Base-by-base conservation (phyloP, 1,140 invertebrate species). In the Hermetia illucens region DNA sequence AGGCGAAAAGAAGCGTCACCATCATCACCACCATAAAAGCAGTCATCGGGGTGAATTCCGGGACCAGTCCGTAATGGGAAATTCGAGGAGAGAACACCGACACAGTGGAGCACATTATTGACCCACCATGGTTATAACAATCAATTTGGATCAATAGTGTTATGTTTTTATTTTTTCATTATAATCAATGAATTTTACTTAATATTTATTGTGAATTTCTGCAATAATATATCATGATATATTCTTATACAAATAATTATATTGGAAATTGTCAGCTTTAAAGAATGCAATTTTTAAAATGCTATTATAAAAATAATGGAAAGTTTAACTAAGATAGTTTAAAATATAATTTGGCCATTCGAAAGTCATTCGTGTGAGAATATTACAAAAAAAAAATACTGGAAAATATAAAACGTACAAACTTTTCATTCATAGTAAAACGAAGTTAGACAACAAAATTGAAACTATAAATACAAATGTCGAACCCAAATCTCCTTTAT, bases 21-120 rank as follows among this genome's bases (percentile, higher is more conserved):
- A 87, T 52, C 84, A 88, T 45, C 84, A 89, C 41, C 83, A 86
- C 51, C 80, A 84, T 56, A 60, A 55, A 43, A 57, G 52, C 44
- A 55, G 51, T 10, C 57, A 57, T 38, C 54, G 55, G 21, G 53
- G 54, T 12, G 57, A 59, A 38, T 59, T 52, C 39, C 52, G 56
- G 29, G 51, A 55, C 31, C 52, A 58, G 34, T 17, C 32, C 34
- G 9, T 36, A 36, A 54, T 52, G 8, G 48, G 52, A 21, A 58
- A 54, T 21, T 45, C 51, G n/a, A 52, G 55, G 16, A 52, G 58
- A 1, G 55, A 59, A 38, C 57, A 60, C 36, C 47, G 58, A 37
- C 55, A 60, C 16, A 58, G 49, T 34, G 53, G 47, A 39, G 55
- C 50, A 46, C 57, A 61, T 44, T 61, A 61, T 58, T 61, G 57